Conservation (phyloP, 2,888 invertebrate genomes). For the Schrankia costaestrigalis region DNA sequence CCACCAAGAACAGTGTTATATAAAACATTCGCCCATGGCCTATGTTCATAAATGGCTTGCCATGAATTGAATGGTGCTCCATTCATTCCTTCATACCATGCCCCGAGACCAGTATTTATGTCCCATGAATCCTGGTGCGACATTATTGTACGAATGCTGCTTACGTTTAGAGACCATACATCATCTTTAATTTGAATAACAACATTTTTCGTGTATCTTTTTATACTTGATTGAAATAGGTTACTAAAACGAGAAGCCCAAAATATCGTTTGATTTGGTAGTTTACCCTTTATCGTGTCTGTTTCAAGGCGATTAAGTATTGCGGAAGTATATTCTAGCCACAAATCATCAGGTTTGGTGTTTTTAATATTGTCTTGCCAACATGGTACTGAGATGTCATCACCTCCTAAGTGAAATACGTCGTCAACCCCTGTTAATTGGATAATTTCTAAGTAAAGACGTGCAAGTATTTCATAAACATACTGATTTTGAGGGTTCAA, state of each 20-base stretch:
- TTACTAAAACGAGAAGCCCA: constrained; percentile 52
- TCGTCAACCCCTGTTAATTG: constrained; percentile 87
- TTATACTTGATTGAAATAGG: constrained; percentile 46
- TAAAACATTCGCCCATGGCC: constrained; percentile 79
- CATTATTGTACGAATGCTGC: constrained; percentile 85
- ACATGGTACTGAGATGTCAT: constrained; percentile 86
- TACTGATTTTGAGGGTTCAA: constrained; percentile 87
- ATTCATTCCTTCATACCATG: constrained; percentile 88
- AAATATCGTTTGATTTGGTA: constrained; percentile 53
- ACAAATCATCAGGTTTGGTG: constrained; percentile 83
- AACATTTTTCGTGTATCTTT: constrained; percentile 39
- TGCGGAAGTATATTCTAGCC: constrained; percentile 86
- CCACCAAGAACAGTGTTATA: constrained; percentile 83
- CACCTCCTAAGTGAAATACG: constrained; percentile 89
- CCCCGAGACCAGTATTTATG: constrained; percentile 89
- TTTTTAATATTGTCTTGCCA: constrained; percentile 84
- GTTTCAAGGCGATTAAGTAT: constrained; percentile 78
- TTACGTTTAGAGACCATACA: constrained; percentile 82
- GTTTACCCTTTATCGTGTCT: constrained; percentile 57
- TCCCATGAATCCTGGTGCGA: constrained; percentile 93
- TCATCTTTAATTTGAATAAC: constrained; percentile 80
- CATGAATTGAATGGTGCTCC: constrained; percentile 91
- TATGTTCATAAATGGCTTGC: constrained; percentile 90
- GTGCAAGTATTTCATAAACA: constrained; percentile 84
- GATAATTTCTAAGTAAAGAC: constrained; percentile 86